Conservation (phyloP, 2,888 invertebrate species). For the Caenorhabditis macrosperma region DNA sequence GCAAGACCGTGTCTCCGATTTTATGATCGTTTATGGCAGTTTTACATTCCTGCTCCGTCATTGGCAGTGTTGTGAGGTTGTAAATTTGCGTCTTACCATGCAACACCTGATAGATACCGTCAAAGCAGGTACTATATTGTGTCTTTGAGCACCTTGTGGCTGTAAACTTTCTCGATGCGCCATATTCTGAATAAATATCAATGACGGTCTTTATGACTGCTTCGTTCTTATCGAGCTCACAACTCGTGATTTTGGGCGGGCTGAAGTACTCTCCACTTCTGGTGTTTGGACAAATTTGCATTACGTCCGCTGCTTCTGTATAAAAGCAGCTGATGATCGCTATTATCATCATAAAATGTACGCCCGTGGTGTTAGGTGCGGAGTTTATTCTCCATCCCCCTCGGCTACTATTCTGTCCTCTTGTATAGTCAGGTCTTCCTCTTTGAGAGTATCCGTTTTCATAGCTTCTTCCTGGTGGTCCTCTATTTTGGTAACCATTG, state of each 20-base stretch:
- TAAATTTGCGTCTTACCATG: too few relatives aligned
- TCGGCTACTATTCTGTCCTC: background rate
- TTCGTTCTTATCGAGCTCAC: constrained; percentile 1
- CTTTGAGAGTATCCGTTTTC: background rate
- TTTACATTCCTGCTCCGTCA: too few relatives aligned
- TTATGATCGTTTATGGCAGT: too few relatives aligned
- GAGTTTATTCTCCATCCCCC: constrained; percentile 6
- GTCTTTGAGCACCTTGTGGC: constrained; percentile 1
- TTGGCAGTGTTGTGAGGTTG: too few relatives aligned
- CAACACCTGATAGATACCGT: too few relatives aligned
- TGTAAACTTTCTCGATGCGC: background rate
- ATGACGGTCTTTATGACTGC: background rate
- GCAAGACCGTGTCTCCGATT: too few relatives aligned
- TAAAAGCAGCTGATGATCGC: background rate
- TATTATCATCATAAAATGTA: constrained; percentile 3
- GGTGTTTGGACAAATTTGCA: constrained; percentile 3
- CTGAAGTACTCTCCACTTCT: constrained; percentile 15
- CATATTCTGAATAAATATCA: constrained; percentile 1
- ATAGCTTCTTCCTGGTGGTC: background rate
- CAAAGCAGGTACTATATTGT: too few relatives aligned
- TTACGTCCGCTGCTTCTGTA: background rate
- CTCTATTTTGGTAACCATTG: too few relatives aligned
- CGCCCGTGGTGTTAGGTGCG: background rate
- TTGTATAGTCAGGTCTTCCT: background rate
- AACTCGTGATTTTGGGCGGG: background rate